A percentile compares a stretch with the other conserved stretches of the same genome.
phyloP scores from a whole-genome alignment of 2,113 vertebrate genomes.

The Brachionichthys hirsutus region DNA sequence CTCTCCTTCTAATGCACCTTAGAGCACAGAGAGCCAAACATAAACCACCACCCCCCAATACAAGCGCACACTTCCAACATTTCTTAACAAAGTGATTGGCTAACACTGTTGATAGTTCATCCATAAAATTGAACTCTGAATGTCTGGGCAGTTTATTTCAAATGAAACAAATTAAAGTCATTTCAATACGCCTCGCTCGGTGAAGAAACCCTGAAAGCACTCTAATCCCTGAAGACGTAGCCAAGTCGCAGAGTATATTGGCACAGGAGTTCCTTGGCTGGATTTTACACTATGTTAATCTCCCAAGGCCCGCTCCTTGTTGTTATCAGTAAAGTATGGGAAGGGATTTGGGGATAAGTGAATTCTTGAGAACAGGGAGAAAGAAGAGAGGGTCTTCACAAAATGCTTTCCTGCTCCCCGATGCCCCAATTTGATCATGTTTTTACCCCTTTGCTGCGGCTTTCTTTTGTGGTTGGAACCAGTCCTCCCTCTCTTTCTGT shows the following conservation, averaged over 20 bases:
- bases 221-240: conserved; percentile 72
- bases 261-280: conserved; percentile 66
- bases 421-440: conserved; percentile 65
- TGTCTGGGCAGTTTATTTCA: conserved; percentile 77
- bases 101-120: conserved; percentile 75
- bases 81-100: conserved; percentile 63
- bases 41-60: conserved; percentile 10
- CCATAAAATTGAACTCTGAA: conserved; percentile 79
- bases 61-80: conserved; percentile 20
- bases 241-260: conserved; percentile 69
- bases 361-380: conserved; percentile 71
- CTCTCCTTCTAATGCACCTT: conserved; percentile 29
- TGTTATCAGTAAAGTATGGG: conserved; percentile 77
- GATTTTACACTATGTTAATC: conserved; percentile 81
- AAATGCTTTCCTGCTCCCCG: conserved; percentile 57
- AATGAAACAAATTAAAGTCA: conserved; percentile 81
- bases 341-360: conserved; percentile 80
- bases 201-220: conserved; percentile 65
- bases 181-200: conserved; percentile 60
- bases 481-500: conserved; percentile 2
- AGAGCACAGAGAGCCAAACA: conserved; percentile 34
- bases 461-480: conserved; percentile 54
- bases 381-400: conserved; percentile 31
- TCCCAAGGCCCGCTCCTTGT: conserved; percentile 75
- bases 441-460: conserved; percentile 54